Percentiles rank a stretch among this genome's conserved stretches.
phyloP scores from a whole-genome alignment of 2,888 invertebrate genomes.

The Drosophila mimetica region DNA sequence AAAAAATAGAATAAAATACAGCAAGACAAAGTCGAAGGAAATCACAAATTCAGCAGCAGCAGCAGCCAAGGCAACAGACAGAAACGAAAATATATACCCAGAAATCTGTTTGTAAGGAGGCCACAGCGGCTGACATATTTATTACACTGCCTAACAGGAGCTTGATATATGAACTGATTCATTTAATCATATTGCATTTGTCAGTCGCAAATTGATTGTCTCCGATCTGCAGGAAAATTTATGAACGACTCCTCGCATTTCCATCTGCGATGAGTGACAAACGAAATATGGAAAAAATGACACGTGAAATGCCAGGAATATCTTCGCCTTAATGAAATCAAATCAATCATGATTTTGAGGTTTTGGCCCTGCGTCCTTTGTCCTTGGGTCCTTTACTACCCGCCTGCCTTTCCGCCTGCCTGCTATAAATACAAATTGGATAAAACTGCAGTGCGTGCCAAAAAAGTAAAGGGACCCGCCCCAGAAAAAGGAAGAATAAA shows the following conservation, averaged over 20 bases:
- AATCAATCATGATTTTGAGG: constrained; percentile 41
- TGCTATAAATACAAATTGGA: constrained; percentile 36
- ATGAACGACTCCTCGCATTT: constrained; percentile 3
- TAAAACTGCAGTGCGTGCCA: constrained; percentile 41
- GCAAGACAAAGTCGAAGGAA: constrained; percentile 14
- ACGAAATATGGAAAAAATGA: constrained; percentile 16
- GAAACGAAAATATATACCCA: constrained; percentile 5
- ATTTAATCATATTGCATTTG: constrained; percentile 45
- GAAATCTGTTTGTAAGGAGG: constrained; percentile 17
- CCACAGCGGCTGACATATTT: constrained; percentile 33
- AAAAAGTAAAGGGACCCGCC: constrained; percentile 9
- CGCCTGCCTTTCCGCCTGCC: background rate
- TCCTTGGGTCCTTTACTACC: no score
- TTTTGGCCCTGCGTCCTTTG: background rate
- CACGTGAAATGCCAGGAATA: constrained; percentile 39
- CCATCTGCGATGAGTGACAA: constrained; percentile 9
- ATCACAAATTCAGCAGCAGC: constrained; percentile 15
- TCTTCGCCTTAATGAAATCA: constrained; percentile 34
- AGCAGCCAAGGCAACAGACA: constrained; percentile 41
- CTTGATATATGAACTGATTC: constrained; percentile 45
- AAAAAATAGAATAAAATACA: constrained; percentile 3
- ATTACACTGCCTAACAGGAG: constrained; percentile 51
- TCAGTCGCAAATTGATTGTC: constrained; percentile 41
- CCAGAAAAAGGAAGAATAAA: background rate
- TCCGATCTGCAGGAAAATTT: constrained; percentile 14